Percentiles rank a stretch among this genome's conserved stretches.
These are phyloP conservation scores for Cataglyphis hispanica DNA, from an alignment of 1,140 invertebrate genomes.

Conservation along the genomic window DNA sequence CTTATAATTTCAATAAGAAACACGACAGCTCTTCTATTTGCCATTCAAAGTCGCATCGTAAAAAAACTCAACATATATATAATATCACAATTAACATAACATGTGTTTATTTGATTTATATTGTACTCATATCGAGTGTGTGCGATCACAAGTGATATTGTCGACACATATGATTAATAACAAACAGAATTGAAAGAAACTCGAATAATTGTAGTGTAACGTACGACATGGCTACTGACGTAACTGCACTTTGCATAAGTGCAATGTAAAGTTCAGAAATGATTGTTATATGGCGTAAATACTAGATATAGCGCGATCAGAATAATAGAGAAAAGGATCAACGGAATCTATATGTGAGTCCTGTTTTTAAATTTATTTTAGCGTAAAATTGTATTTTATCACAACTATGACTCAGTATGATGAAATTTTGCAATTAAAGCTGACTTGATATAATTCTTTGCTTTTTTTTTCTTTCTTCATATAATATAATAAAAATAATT, in stretches of 20 bases:
- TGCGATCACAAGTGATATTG: neutral
- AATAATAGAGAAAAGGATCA: slow-evolving; percentile 3
- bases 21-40: neutral
- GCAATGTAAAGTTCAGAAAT: slow-evolving; percentile 30
- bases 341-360: slow-evolving; percentile 8
- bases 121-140: neutral
- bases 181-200: slow-evolving; percentile 1
- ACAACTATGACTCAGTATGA: neutral
- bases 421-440: neutral
- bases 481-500: neutral
- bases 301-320: slow-evolving; percentile 12
- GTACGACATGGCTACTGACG: neutral
- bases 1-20: slow-evolving; percentile 15
- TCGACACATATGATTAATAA: neutral
- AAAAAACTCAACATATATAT: neutral
- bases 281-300: slow-evolving; percentile 4
- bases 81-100: slow-evolving; percentile 9
- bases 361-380: slow-evolving; percentile 41
- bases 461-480: neutral
- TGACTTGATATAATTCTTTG: neutral
- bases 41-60: neutral
- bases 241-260: neutral
- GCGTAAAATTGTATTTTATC: slow-evolving; percentile 30
- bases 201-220: slow-evolving; percentile 8
- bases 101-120: neutral